These are phyloP conservation scores for Clanis bilineata DNA, from an alignment of 2,888 invertebrate genomes.

Conservation along the genomic window DNA sequence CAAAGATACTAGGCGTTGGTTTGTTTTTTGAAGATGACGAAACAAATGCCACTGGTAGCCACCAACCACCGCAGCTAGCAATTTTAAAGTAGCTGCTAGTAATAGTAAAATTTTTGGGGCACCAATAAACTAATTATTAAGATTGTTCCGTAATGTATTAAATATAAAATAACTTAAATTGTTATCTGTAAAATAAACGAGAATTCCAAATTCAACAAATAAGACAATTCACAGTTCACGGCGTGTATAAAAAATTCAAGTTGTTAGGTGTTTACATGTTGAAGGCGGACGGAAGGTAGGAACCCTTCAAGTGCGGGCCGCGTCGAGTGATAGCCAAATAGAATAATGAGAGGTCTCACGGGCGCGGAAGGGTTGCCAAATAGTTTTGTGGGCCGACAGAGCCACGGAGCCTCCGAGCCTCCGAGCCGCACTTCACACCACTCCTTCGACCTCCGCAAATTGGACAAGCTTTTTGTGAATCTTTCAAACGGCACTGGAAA, in stretches of 20 bases:
- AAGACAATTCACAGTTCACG: background rate
- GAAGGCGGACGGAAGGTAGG: background rate
- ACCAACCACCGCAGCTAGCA: too few species aligned
- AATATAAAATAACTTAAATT: too few species aligned
- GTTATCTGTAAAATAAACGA: background rate
- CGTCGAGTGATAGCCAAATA: constrained; percentile 43
- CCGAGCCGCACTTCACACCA: constrained; percentile 28
- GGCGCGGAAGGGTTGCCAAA: constrained; percentile 30
- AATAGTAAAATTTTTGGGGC: too few species aligned
- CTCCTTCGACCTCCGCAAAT: constrained; percentile 35
- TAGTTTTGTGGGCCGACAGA: constrained; percentile 44
- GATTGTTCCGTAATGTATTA: too few species aligned
- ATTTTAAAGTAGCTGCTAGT: too few species aligned
- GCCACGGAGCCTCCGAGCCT: constrained; percentile 34
- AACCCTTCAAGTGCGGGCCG: constrained; percentile 27
- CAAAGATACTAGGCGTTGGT: too few species aligned
- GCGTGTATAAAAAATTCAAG: constrained; percentile 14
- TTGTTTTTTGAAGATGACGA: too few species aligned
- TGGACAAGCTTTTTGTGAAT: constrained; percentile 37
- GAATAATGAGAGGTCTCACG: constrained; percentile 35
- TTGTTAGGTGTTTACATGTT: constrained; percentile 7
- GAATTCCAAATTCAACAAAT: background rate
- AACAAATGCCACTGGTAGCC: too few species aligned
- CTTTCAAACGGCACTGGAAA: constrained; percentile 29
- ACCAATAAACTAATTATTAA: too few species aligned